phyloP scores from a whole-genome alignment of 2,113 vertebrate genomes.

The Phycodurus eques region DNA sequence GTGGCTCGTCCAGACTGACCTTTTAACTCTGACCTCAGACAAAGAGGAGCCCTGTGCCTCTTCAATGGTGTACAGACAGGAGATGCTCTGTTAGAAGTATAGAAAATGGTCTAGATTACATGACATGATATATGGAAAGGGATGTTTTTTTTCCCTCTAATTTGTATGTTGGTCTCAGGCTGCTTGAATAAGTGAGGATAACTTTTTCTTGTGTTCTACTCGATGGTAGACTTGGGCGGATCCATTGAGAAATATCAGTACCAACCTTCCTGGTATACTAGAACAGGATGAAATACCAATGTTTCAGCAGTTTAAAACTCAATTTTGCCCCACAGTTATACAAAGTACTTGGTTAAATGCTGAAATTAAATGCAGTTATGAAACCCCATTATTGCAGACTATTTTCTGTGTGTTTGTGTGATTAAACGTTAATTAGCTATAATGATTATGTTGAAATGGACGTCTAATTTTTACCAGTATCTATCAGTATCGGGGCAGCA shows the following conservation, averaged over 20 bases:
- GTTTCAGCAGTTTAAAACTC: too few relatives aligned
- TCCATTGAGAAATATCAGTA: background rate
- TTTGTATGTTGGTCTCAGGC: background rate
- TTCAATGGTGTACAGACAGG: constrained; percentile 40
- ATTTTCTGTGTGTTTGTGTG: too few relatives aligned
- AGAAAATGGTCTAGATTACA: background rate
- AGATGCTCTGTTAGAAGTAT: constrained; percentile 37
- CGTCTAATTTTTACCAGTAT: too few relatives aligned
- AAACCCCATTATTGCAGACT: too few relatives aligned
- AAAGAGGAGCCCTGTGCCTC: constrained; percentile 51
- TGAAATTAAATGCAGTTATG: too few relatives aligned
- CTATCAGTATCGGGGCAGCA: too few relatives aligned
- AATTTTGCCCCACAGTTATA: too few relatives aligned
- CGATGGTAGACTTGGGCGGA: background rate
- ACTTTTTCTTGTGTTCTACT: background rate
- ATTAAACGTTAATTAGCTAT: too few relatives aligned
- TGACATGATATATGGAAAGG: background rate
- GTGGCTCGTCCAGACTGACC: constrained; percentile 28
- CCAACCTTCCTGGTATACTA: background rate
- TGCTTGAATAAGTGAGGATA: background rate
- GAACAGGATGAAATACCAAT: too few relatives aligned
- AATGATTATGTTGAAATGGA: too few relatives aligned
- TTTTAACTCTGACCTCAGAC: constrained; percentile 37
- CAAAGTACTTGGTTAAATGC: too few relatives aligned
- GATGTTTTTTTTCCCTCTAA: background rate